Percentiles rank a stretch among this genome's conserved stretches.
phyloP scores from a whole-genome alignment of 2,797 vertebrate genomes.

The Spea hammondii region DNA sequence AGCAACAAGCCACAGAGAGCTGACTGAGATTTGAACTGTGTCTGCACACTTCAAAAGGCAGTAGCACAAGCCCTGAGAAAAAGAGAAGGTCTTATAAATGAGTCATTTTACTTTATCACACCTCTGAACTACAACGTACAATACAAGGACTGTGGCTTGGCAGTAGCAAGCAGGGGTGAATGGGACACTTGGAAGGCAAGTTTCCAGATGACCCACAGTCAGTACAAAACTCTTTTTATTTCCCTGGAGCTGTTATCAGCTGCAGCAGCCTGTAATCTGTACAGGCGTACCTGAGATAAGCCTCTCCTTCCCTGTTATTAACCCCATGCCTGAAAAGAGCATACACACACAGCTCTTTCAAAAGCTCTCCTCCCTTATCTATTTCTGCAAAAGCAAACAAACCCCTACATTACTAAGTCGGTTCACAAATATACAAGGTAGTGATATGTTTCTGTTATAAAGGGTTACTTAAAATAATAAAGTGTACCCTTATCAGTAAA shows the following conservation, averaged over 20 bases:
- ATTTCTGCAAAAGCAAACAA: constrained; percentile 17
- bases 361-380: constrained; percentile 21
- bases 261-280: constrained; percentile 49
- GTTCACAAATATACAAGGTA: too few species aligned
- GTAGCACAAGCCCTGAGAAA: constrained; percentile 3
- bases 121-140: constrained; percentile 27
- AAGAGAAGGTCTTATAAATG: constrained; percentile 11
- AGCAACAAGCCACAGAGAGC: constrained; percentile 11
- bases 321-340: constrained; percentile 31
- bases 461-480: too few species aligned
- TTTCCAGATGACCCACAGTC: constrained; percentile 45
- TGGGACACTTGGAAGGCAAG: constrained; percentile 39
- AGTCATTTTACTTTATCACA: constrained; percentile 39
- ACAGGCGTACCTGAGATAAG: constrained; percentile 47
- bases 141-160: constrained; percentile 32
- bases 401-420: too few species aligned
- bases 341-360: constrained; percentile 31
- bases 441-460: too few species aligned
- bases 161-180: constrained; percentile 35
- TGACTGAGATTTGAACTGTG: constrained; percentile 5
- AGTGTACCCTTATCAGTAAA: too few species aligned
- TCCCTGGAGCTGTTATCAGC: constrained; percentile 40
- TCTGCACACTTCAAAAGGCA: constrained; percentile 7
- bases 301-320: constrained; percentile 49
- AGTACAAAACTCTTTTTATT: constrained; percentile 47